These are phyloP conservation scores for Sinhomidia bicolor DNA, from an alignment of 2,888 invertebrate genomes.

Conservation along the genomic window DNA sequence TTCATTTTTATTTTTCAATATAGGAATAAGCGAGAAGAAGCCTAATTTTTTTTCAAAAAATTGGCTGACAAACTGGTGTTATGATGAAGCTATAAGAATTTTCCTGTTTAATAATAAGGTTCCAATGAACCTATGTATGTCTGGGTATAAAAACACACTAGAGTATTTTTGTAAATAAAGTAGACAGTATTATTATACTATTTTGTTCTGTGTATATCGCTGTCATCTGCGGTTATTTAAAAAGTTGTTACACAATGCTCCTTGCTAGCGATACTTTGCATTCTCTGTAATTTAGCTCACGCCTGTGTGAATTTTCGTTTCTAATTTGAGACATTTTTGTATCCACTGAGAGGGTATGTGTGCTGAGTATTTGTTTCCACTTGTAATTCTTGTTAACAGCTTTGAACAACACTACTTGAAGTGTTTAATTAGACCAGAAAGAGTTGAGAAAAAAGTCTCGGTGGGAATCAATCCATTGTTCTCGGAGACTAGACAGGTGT, in stretches of 20 bases:
- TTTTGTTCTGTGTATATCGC: background rate
- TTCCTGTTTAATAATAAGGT: no score
- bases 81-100: no score
- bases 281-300: background rate
- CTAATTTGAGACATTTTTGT: no score
- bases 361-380: background rate
- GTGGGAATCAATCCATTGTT: conserved; percentile 70
- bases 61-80: background rate
- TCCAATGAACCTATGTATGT: no score
- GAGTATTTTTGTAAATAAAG: no score
- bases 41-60: background rate
- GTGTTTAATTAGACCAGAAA: conserved; percentile 73
- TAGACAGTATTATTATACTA: no score
- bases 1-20: background rate
- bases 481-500: conserved; percentile 60
- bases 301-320: background rate
- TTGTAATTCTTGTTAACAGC: background rate
- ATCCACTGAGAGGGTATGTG: no score
- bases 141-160: no score
- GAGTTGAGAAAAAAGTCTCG: conserved; percentile 61
- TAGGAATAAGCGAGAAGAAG: background rate
- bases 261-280: no score
- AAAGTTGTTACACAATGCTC: background rate
- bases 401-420: conserved; percentile 26
- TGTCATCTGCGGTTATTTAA: no score